A percentile compares a stretch with the other conserved stretches of the same genome.
These are phyloP conservation scores for Trichomalopsis sarcophagae DNA, from an alignment of 1,140 invertebrate genomes.

Conservation along the genomic window DNA sequence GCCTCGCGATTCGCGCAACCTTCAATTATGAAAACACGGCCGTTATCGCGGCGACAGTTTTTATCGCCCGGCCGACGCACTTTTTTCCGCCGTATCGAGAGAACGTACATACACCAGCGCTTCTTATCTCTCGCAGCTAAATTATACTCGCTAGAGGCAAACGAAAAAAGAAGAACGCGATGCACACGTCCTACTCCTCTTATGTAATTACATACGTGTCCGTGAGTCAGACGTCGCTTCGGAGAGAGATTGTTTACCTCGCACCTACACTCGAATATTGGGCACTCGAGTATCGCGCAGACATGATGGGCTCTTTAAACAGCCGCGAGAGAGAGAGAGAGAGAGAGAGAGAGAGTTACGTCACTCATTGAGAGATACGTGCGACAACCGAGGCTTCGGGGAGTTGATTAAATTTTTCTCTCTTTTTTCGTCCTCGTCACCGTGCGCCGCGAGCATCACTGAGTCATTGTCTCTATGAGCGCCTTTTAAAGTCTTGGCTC, in stretches of 20 bases:
- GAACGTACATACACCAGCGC: too few species aligned
- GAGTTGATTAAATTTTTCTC: constrained; percentile 43
- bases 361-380: constrained; percentile 45
- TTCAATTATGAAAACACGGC: too few species aligned
- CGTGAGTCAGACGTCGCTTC: neutral
- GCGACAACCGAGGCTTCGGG: constrained; percentile 12
- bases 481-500: constrained; percentile 39
- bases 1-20: too few species aligned
- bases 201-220: neutral
- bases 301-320: constrained; percentile 2
- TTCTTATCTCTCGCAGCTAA: too few species aligned
- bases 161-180: too few species aligned
- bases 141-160: too few species aligned
- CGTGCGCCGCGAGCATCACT: constrained; percentile 4
- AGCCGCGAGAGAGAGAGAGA: neutral
- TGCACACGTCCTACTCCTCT: neutral
- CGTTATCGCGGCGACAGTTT: too few species aligned
- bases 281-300: neutral
- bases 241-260: neutral
- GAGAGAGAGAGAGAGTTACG: constrained; percentile 6
- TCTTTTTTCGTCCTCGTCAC: neutral
- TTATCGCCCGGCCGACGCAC: too few species aligned
- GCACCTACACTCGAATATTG: neutral
- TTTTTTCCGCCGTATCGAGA: too few species aligned
- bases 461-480: constrained; percentile 47